Percentiles rank a stretch among this genome's conserved stretches.
Conservation (phyloP, 2,113 vertebrate genomes). For the Bufo bufo region DNA sequence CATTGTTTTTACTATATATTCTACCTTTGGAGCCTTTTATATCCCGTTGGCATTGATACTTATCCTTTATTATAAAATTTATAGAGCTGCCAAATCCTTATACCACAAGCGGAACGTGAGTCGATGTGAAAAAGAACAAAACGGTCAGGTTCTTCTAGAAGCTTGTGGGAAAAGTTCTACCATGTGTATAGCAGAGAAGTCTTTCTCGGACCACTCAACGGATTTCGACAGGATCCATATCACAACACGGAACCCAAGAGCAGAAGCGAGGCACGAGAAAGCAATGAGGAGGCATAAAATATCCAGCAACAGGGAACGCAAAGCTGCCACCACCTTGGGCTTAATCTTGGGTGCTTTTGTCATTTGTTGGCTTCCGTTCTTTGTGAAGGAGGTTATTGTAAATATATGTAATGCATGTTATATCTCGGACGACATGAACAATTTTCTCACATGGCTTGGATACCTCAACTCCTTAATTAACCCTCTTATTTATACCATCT, state of each 20-base stretch:
- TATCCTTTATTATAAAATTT: conserved; percentile 99
- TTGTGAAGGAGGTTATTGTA: conserved; percentile 95
- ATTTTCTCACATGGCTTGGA: conserved; percentile 95
- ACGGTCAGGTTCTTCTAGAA: conserved; percentile 85
- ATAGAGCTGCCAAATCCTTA: conserved; percentile 91
- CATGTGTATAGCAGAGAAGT: conserved; percentile 82
- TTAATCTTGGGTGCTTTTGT: conserved; percentile 96
- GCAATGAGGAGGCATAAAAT: conserved; percentile 86
- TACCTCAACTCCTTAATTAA: conserved; percentile 98
- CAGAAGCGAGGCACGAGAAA: conserved; percentile 79
- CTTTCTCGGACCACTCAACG: conserved; percentile 84
- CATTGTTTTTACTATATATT: conserved; percentile 90
- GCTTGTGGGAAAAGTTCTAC: conserved; percentile 80
- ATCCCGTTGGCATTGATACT: conserved; percentile 92
- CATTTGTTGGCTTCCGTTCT: conserved; percentile 97
- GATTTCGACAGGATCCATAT: conserved; percentile 81
- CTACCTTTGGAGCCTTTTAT: conserved; percentile 96
- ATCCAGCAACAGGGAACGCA: conserved; percentile 88
- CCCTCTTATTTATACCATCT: conserved; percentile 97
- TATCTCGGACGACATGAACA: conserved; percentile 87
- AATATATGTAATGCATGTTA: conserved; percentile 87
- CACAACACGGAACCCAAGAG: conserved; percentile 72
- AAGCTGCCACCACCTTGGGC: conserved; percentile 91
- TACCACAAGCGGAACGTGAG: conserved; percentile 89
- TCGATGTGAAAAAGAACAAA: conserved; percentile 82